phyloP scores from a whole-genome alignment of 2,888 invertebrate species.

The Mycalesis mineus region DNA sequence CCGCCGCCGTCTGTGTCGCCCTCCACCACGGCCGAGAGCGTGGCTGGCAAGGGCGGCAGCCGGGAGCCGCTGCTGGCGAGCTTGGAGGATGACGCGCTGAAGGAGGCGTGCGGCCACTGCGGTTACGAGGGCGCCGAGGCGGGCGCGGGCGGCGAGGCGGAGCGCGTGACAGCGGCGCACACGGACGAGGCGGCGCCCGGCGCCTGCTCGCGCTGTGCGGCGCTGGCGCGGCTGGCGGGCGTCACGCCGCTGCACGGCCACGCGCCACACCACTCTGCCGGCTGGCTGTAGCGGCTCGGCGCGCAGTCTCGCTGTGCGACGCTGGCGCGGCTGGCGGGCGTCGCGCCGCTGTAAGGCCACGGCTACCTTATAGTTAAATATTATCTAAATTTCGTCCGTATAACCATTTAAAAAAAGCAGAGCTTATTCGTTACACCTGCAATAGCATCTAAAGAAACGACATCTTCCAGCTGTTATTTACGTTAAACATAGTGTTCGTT shows the following conservation, averaged over 20 bases:
- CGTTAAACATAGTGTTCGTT: no score
- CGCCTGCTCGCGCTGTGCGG: conserved; percentile 76
- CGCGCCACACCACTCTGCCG: conserved; percentile 81
- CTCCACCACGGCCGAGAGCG: conserved; percentile 26
- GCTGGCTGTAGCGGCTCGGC: conserved; percentile 78
- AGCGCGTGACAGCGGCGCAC: conserved; percentile 19
- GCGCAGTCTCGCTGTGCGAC: conserved; percentile 77
- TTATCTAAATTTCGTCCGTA: no score
- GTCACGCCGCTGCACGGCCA: conserved; percentile 86
- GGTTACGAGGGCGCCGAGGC: conserved; percentile 18
- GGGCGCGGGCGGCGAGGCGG: conserved; percentile 21
- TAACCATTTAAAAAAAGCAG: no score
- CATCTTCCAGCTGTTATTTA: no score
- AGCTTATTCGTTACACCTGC: no score
- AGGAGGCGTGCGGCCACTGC: conserved; percentile 41
- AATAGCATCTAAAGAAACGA: no score
- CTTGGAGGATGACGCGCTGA: conserved; percentile 69
- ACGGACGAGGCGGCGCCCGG: conserved; percentile 19
- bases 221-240: conserved; percentile 82
- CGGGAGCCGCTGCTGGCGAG: conserved; percentile 82
- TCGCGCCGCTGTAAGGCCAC: conserved; percentile 86
- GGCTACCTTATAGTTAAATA: no score
- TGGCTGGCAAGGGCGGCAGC: conserved; percentile 58
- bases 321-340: conserved; percentile 83
- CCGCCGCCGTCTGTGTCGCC: conserved; percentile 39